Conservation (phyloP, 2,113 vertebrate genomes). For the Cepphus grylle region DNA sequence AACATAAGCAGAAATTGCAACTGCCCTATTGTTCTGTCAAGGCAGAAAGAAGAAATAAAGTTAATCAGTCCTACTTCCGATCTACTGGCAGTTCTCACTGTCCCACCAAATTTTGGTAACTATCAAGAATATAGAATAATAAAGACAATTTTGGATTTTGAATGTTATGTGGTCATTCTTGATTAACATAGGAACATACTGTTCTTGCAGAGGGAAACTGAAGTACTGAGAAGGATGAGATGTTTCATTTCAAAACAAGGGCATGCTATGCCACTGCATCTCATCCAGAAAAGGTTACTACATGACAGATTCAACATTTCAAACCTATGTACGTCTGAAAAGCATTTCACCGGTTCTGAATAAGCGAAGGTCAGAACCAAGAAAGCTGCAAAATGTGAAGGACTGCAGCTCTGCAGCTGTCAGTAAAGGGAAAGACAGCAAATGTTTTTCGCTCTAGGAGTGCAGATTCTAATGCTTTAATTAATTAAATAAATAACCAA, state of each 20-base stretch:
- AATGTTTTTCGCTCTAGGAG: accelerated
- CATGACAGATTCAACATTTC: background rate
- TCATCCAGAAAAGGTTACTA: background rate
- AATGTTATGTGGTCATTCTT: background rate
- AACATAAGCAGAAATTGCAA: background rate
- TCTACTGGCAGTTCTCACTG: background rate
- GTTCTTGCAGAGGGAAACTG: background rate
- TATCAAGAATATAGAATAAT: background rate
- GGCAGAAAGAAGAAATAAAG: background rate
- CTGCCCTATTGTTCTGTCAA: background rate
- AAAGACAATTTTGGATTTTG: background rate
- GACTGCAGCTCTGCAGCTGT: background rate
- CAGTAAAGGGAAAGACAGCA: background rate
- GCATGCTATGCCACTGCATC: background rate
- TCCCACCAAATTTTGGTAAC: background rate
- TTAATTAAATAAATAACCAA: background rate
- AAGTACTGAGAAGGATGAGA: background rate
- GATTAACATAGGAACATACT: background rate
- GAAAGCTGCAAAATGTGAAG: background rate
- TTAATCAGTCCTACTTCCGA: background rate
- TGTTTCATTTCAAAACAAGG: background rate
- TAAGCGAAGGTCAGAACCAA: background rate
- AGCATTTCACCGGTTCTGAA: background rate
- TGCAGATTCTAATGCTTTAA: background rate
- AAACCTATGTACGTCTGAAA: background rate